phyloP scores from a whole-genome alignment of 2,888 invertebrate species.

The Cremastinae sp. region DNA sequence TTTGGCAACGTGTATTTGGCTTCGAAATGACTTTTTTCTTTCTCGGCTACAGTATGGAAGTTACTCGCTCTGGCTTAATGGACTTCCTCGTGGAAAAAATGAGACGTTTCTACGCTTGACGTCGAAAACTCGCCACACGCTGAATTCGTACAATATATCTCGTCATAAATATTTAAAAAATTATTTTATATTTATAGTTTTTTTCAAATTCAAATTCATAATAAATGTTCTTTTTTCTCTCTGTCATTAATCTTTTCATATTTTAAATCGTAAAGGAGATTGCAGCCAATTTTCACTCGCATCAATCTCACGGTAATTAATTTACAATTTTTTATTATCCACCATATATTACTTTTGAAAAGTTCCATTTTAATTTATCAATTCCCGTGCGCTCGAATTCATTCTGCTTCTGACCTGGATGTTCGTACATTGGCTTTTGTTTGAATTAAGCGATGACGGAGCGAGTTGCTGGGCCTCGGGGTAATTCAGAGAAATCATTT shows the following conservation, averaged over 20 bases:
- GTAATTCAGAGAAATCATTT: slow-evolving; percentile 72
- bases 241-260: not conserved
- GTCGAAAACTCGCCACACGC: too few species aligned
- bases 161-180: too few species aligned
- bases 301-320: too few species aligned
- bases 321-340: slow-evolving; percentile 2
- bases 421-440: slow-evolving; percentile 10
- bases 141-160: too few species aligned
- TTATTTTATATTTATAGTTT: too few species aligned
- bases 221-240: not conserved
- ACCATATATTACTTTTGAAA: slow-evolving; percentile 15
- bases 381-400: slow-evolving; percentile 28
- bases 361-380: slow-evolving; percentile 25
- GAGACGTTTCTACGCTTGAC: too few species aligned
- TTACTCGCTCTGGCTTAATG: too few species aligned
- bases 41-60: too few species aligned
- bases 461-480: slow-evolving; percentile 46
- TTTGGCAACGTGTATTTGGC: slow-evolving; percentile 3
- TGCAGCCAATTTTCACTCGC: slow-evolving; percentile 1
- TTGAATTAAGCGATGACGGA: slow-evolving; percentile 24
- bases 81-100: too few species aligned
- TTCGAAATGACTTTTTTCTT: slow-evolving; percentile 21
- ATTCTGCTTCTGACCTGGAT: slow-evolving; percentile 22
- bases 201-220: too few species aligned
- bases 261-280: not conserved